These are phyloP conservation scores for Aplocera efformata DNA, from an alignment of 2,888 invertebrate genomes.

Conservation along the genomic window DNA sequence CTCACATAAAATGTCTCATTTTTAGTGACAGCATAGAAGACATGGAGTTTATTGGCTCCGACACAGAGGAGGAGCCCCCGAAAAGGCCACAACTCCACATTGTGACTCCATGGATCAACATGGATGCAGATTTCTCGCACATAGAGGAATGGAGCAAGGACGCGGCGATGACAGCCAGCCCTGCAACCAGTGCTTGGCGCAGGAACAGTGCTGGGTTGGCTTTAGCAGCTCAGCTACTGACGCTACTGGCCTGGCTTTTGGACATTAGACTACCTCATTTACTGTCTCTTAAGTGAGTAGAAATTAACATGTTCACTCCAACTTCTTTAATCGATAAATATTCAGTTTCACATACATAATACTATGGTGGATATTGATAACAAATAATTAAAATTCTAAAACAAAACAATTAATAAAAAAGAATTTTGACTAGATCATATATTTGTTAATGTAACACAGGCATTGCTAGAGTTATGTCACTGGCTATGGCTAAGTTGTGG, in stretches of 20 bases:
- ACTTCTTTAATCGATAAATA: too few relatives aligned
- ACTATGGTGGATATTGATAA: too few relatives aligned
- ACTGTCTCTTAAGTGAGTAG: constrained; percentile 44
- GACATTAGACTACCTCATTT: constrained; percentile 88
- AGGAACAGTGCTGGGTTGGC: constrained; percentile 88
- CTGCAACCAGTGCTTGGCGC: constrained; percentile 10
- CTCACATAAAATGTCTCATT: constrained; percentile 9
- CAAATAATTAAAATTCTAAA: too few relatives aligned
- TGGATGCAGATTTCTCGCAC: constrained; percentile 90
- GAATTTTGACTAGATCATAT: too few relatives aligned
- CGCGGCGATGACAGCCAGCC: constrained; percentile 6
- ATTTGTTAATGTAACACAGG: too few relatives aligned
- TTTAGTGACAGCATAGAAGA: constrained; percentile 87
- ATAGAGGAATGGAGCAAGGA: constrained; percentile 84
- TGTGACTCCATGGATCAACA: constrained; percentile 86
- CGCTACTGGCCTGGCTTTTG: constrained; percentile 90
- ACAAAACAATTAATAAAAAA: too few relatives aligned
- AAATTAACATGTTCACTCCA: too few relatives aligned
- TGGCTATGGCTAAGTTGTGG: too few relatives aligned
- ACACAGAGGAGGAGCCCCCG: constrained; percentile 83
- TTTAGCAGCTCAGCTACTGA: constrained; percentile 91
- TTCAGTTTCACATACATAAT: too few relatives aligned
- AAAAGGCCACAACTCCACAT: constrained; percentile 85
- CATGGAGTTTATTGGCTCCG: constrained; percentile 85
- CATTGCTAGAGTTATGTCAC: too few relatives aligned